Evolutionary conservation across 2,888 invertebrate genomes (phyloP).

Genomic region (Gryllus longicercus): DNA sequence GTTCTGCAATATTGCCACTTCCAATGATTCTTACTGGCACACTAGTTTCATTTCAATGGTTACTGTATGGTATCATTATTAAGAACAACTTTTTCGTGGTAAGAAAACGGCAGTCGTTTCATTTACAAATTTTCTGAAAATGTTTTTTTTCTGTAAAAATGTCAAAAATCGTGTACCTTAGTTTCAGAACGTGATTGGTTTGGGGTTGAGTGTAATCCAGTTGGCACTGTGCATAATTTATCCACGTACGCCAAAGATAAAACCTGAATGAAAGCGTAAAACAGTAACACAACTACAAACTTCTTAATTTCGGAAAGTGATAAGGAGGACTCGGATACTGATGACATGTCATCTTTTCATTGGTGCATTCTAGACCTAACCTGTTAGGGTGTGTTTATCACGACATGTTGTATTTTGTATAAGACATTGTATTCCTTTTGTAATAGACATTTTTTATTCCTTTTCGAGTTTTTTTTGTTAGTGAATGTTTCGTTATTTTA

Average conservation of each 20-base stretch:
- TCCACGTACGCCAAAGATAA: conserved; percentile 49
- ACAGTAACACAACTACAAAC: too few species aligned
- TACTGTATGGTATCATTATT: conserved; percentile 74
- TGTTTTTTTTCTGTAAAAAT: background rate
- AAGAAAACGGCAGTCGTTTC: conserved; percentile 39
- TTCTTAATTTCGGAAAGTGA: too few species aligned
- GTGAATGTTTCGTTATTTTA: too few species aligned
- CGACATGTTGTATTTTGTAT: too few species aligned
- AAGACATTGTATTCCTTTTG: too few species aligned
- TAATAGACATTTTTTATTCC: too few species aligned
- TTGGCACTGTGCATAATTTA: conserved; percentile 66
- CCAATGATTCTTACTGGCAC: conserved; percentile 81
- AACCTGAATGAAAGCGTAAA: too few species aligned
- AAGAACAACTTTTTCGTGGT: conserved; percentile 74
- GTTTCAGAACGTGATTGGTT: conserved; percentile 69
- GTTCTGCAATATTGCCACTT: conserved; percentile 83
- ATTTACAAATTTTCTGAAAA: conserved; percentile 38
- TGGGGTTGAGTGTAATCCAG: conserved; percentile 60
- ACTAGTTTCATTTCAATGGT: conserved; percentile 74
- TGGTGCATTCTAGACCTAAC: too few species aligned
- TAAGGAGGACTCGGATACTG: too few species aligned
- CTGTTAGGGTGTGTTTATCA: too few species aligned
- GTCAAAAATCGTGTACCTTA: conserved; percentile 43
- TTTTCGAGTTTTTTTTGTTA: too few species aligned
- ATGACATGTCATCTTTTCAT: too few species aligned